phyloP scores from a whole-genome alignment of 1,140 invertebrate genomes.

The Drosophila parvula region DNA sequence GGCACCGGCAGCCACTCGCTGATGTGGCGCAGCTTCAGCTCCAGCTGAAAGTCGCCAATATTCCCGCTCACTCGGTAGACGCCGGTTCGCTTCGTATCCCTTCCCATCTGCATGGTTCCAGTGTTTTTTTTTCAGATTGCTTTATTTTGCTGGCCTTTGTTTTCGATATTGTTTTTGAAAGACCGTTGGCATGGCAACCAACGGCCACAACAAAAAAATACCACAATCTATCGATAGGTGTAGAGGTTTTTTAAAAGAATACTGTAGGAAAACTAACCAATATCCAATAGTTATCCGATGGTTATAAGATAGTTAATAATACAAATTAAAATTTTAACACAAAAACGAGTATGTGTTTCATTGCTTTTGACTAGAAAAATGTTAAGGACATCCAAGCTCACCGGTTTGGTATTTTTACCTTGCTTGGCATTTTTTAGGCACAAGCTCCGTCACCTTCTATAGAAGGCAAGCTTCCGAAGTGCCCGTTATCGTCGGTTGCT shows the following conservation, averaged over 20 bases:
- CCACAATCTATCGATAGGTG: not conserved
- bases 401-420: not conserved
- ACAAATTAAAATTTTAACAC: too few relatives aligned
- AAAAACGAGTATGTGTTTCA: too few relatives aligned
- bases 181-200: constrained; percentile 57
- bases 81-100: constrained; percentile 82
- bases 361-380: too few relatives aligned
- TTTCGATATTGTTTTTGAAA: constrained; percentile 31
- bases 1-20: constrained; percentile 76
- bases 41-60: constrained; percentile 85
- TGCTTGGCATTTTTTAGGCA: not conserved
- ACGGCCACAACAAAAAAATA: constrained; percentile 1
- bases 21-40: constrained; percentile 63
- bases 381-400: too few relatives aligned
- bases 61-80: constrained; percentile 84
- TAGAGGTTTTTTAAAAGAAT: too few relatives aligned
- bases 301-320: too few relatives aligned
- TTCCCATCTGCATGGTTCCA: constrained; percentile 61
- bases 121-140: not conserved
- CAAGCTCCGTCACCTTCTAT: not conserved
- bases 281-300: too few relatives aligned
- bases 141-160: constrained; percentile 8
- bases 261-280: too few relatives aligned
- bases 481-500: constrained; percentile 33
- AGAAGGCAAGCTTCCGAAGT: constrained; percentile 13